These are phyloP conservation scores for Phyto melanocephala DNA, from an alignment of 2,888 invertebrate genomes.

Conservation along the genomic window DNA sequence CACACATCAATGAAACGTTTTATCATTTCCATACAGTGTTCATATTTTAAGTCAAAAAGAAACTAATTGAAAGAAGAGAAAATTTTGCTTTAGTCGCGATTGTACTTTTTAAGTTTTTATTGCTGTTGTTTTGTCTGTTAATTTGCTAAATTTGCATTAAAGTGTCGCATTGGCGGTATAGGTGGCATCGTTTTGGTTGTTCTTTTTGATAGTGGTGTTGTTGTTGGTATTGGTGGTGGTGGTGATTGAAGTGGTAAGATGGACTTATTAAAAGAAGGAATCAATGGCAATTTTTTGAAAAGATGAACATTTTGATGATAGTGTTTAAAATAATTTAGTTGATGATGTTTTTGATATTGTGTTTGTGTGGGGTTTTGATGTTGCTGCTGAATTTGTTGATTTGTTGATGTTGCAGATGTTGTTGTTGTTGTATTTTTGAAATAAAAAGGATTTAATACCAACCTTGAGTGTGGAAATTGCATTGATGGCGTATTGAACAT, in stretches of 20 bases:
- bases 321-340: slow-evolving; percentile 54
- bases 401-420: slow-evolving; percentile 56
- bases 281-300: slow-evolving; percentile 51
- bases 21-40: no score
- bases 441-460: slow-evolving; percentile 66
- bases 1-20: no score
- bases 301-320: neutral
- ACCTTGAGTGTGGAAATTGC: slow-evolving; percentile 83
- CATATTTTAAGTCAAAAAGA: no score
- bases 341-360: slow-evolving; percentile 50
- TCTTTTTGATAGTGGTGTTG: neutral
- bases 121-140: slow-evolving; percentile 4
- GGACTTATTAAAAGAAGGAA: slow-evolving; percentile 53
- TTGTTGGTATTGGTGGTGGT: neutral
- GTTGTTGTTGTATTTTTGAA: slow-evolving; percentile 34
- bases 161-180: slow-evolving; percentile 52
- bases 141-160: slow-evolving; percentile 61
- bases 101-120: no score
- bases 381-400: slow-evolving; percentile 63
- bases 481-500: slow-evolving; percentile 79
- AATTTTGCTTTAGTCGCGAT: no score
- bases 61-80: no score
- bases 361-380: slow-evolving; percentile 52
- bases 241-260: slow-evolving; percentile 38
- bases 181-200: slow-evolving; percentile 24